These are phyloP conservation scores for Drosophila kuntzei DNA, from an alignment of 2,888 invertebrate species.

Conservation along the genomic window DNA sequence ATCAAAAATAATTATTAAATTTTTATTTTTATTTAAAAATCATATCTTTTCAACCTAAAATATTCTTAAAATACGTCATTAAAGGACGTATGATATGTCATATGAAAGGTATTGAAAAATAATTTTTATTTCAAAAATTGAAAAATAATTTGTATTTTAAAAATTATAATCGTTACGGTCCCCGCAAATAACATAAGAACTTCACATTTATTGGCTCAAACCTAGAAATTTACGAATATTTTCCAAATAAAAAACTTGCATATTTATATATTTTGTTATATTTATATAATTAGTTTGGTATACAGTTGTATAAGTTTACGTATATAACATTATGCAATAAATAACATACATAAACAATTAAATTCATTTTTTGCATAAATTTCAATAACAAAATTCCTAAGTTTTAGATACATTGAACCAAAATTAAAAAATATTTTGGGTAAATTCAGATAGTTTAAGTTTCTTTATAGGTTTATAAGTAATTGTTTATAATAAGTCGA, in stretches of 20 bases:
- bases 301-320: constrained; percentile 47
- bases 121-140: too few relatives aligned
- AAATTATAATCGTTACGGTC: too few relatives aligned
- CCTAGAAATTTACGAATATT: too few relatives aligned
- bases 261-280: constrained; percentile 27
- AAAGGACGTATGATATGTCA: too few relatives aligned
- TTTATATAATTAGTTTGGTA: constrained; percentile 46
- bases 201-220: too few relatives aligned
- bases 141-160: too few relatives aligned
- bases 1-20: too few relatives aligned
- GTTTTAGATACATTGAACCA: constrained; percentile 7
- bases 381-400: constrained; percentile 22
- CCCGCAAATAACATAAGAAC: too few relatives aligned
- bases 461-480: constrained; percentile 4
- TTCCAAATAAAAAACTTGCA: background rate
- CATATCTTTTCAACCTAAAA: too few relatives aligned
- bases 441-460: constrained; percentile 8
- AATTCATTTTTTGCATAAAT: constrained; percentile 28
- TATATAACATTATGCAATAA: constrained; percentile 49
- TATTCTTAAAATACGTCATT: too few relatives aligned
- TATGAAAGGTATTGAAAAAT: too few relatives aligned
- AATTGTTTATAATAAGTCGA: constrained; percentile 4
- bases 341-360: constrained; percentile 50
- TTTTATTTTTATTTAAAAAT: too few relatives aligned
- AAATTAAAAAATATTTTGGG: constrained; percentile 1